Evolutionary conservation across 1,140 invertebrate species (phyloP), one percentile per base, ranked within the genome.

Genomic region (Choristoneura fumiferana): DNA sequence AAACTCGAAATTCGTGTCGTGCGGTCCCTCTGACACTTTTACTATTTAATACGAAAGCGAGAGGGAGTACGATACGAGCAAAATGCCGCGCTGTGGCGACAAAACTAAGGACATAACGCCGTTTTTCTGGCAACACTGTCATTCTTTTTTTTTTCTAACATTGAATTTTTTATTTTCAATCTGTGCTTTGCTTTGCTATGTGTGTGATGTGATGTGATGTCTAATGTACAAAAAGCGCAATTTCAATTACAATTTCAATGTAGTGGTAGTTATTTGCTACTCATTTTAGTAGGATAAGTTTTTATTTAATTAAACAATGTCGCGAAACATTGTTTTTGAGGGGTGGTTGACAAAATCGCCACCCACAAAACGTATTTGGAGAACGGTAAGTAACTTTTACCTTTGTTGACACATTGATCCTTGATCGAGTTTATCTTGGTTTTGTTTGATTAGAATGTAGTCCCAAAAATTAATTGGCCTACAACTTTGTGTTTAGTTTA

Each of bases 321-420:
- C 84, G 49, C 82, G 71, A 76, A 84, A 89, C 66, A 87, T 89
- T 66, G 83, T 90, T 53, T 85, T 95, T 76, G 95, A 96, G 90
- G 96, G 96, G 60, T 97, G 96, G 96, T 91, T 98, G 54, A 96
- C 95, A 39, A 98, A 98, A 92, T 97, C 96, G 40, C 96, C 96
- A 60, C 96, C 96, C 18, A 93, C 94, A 37, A 97, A 96, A 89
- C 89, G 94, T 63, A 94, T 97, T 71, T 96, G 95, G 93, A 92
- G 95, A 92, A 96, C 95, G 78, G 96, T 97, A 91, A 93, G 95
- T 94, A 61, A 70, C 65, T 43, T 69, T 62, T 65, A 65, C 60
- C 67, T 80, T 82, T 79, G 72, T 81, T 82, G 76, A 79, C 76
- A 81, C 67, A 65, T 64, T 60, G 49, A 57, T 52, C 33, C 35